Base-by-base conservation (phyloP, 2,113 vertebrate species). In the Sporophila hypoxantha region DNA sequence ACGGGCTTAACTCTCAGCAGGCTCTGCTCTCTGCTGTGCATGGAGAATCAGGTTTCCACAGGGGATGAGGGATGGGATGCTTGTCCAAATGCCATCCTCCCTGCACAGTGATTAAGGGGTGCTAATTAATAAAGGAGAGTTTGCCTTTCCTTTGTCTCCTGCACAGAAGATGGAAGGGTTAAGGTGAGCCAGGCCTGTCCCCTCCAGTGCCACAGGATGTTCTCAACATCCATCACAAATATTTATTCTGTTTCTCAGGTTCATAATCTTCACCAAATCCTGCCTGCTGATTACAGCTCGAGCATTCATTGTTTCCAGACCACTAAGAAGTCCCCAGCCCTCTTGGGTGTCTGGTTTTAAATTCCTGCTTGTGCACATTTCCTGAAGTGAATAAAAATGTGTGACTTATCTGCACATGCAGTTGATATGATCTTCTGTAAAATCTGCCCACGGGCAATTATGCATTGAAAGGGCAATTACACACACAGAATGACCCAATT, bases 381-480 rank as follows among this genome's bases (percentile, higher is more conserved):
- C 82, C 83, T 93, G 82, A 91, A 89, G 79, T 67, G 87, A 87
- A 87, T 53, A 80, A 88, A 87, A 90, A 85, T 73, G 76, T 30
- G 65, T 17, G 79, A 87, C 82, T 85, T 90, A 93, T 70, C 87
- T 71, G 82, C 59, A 75, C 79, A 70, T 47, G 59, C 53, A 39
- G 32, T 30, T 60, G 73, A 94, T 93, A 67, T 0, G 67, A 92
- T 92, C 92, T 87, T 65, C 85, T 90, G 79, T 73, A 85, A 89
- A 94, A 87, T 64, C 66, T 92, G 89, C 85, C 91, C 78, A 46
- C 15, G 52, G 87, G 82, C 91, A 89, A 87, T 91, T 93, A 85
- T 73, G 79, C 85, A 81, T 42, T 87, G 87, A 91, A 94, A 89
- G 87, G 85, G 65, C 92, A 93, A 92, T 94, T 94, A 89, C 82